Conservation (phyloP, 1,140 invertebrate genomes). For the Leptopilina boulardi region DNA sequence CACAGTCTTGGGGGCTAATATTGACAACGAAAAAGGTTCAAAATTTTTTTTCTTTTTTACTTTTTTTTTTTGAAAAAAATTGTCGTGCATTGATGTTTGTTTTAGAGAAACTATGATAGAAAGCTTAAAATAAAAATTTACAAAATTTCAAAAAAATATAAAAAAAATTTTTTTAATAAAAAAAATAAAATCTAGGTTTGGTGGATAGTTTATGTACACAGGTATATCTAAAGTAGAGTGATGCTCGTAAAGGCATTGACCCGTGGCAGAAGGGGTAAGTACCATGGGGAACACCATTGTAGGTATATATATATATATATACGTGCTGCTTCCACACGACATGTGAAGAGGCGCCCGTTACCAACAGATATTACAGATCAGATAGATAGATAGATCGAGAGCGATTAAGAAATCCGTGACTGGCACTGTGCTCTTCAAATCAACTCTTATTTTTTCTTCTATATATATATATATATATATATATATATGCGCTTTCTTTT, state of each 20-base stretch:
- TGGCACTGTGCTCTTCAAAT: constrained; percentile 65
- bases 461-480: no score
- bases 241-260: constrained; percentile 64
- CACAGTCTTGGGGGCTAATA: no score
- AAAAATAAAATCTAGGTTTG: no score
- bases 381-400: constrained; percentile 67
- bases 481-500: neutral
- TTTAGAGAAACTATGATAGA: no score
- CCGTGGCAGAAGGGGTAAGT: constrained; percentile 58
- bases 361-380: constrained; percentile 62
- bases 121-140: no score
- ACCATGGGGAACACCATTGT: constrained; percentile 18
- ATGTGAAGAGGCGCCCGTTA: constrained; percentile 40
- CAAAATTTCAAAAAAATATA: no score
- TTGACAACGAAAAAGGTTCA: no score
- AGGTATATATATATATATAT: neutral
- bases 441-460: constrained; percentile 16
- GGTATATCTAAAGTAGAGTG: constrained; percentile 48
- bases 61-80: no score
- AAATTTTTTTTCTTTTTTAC: no score
- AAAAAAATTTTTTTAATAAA: no score
- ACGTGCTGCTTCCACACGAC: constrained; percentile 36
- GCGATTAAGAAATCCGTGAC: constrained; percentile 75
- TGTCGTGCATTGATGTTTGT: no score
- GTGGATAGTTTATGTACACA: constrained; percentile 41